Percentiles rank a stretch among this genome's conserved stretches.
Evolutionary conservation across 1,140 invertebrate genomes (phyloP).

Genomic region (Brachionus angularis): DNA sequence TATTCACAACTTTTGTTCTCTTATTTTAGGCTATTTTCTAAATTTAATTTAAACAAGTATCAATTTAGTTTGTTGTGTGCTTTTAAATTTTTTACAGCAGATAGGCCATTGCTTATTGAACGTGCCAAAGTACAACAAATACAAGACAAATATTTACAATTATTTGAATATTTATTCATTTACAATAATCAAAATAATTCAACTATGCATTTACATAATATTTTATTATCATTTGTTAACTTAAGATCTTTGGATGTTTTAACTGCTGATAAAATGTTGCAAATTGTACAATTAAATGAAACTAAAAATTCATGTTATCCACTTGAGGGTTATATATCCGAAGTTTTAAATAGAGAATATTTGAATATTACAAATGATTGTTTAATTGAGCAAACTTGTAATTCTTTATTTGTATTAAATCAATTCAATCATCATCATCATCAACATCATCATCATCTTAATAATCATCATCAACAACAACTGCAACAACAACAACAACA

Average conservation of each 20-base stretch:
- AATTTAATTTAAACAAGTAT: neutral
- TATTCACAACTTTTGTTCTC: neutral
- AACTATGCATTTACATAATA: neutral
- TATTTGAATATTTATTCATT: conserved; percentile 18
- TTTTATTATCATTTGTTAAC: conserved; percentile 1
- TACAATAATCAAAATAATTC: conserved; percentile 5
- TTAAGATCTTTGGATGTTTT: conserved; percentile 26
- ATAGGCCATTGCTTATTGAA: conserved; percentile 25
- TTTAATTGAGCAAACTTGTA: conserved; percentile 16
- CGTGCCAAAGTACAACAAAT: conserved; percentile 39
- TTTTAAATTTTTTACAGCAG: conserved; percentile 27
- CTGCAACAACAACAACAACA: too few species aligned
- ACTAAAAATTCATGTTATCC: neutral
- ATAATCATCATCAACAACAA: too few species aligned
- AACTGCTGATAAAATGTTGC: conserved; percentile 9
- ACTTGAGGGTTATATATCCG: conserved; percentile 11
- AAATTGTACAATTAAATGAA: conserved; percentile 4
- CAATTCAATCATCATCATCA: neutral
- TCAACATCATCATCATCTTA: too few species aligned
- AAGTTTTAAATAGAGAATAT: conserved; percentile 35
- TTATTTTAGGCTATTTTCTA: conserved; percentile 9
- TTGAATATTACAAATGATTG: conserved; percentile 13
- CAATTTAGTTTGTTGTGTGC: conserved; percentile 27
- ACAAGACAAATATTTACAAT: conserved; percentile 15
- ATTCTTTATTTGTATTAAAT: neutral